Evolutionary conservation across 2,797 vertebrate species (phyloP).

Genomic region (Holocentrus rufus): DNA sequence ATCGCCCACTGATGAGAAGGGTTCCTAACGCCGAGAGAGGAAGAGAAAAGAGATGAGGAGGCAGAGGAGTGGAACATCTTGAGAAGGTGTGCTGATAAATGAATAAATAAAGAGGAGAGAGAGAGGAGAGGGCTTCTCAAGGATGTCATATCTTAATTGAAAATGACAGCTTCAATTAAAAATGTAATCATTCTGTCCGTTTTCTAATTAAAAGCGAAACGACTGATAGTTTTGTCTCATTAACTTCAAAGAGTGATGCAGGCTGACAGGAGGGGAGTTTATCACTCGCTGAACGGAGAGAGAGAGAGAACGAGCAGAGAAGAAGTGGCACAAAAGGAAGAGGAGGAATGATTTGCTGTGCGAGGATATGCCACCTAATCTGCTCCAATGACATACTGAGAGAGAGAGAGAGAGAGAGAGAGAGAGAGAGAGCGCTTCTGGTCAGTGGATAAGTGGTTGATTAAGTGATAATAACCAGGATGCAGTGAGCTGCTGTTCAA

Average conservation of each 20-base stretch:
- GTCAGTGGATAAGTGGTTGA: conserved; percentile 44
- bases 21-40: conserved; percentile 13
- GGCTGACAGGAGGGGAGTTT: conserved; percentile 64
- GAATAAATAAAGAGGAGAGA: conserved; percentile 65
- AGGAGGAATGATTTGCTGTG: conserved; percentile 33
- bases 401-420: conserved; percentile 23
- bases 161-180: conserved; percentile 88
- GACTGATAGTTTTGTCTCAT: conserved; percentile 86
- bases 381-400: conserved; percentile 51
- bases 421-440: conserved; percentile 23
- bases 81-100: conserved; percentile 63
- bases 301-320: conserved; percentile 33
- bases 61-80: conserved; percentile 56
- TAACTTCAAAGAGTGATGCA: conserved; percentile 82
- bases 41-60: conserved; percentile 36
- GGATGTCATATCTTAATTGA: conserved; percentile 85
- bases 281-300: conserved; percentile 59
- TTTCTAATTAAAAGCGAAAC: conserved; percentile 85
- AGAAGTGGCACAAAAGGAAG: conserved; percentile 43
- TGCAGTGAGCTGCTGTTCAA: conserved; percentile 22
- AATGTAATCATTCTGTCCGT: conserved; percentile 84
- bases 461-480: conserved; percentile 38
- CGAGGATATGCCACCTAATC: conserved; percentile 47
- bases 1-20: conserved; percentile 13
- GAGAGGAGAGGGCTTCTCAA: conserved; percentile 72